Base-by-base conservation (phyloP, 2,113 vertebrate genomes). In the Scophthalmus maximus region DNA sequence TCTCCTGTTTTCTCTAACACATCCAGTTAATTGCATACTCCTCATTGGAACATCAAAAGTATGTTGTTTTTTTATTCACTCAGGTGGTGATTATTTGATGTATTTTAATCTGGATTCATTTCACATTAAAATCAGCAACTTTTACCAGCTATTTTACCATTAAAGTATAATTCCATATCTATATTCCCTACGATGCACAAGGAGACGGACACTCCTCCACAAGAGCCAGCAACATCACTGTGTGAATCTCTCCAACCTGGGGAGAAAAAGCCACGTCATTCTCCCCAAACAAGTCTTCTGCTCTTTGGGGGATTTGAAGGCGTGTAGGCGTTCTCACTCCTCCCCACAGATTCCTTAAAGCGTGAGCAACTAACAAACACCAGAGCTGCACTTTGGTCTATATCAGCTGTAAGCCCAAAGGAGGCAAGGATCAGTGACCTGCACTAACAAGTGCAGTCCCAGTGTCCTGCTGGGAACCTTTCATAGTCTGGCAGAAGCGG, bases 391-490 rank as follows among this genome's bases (percentile, higher is more conserved):
- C 62, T 81, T 77, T 61, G 59, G 62, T 72, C 71, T 69, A 25
- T 30, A 71, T 29, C 32, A 65, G 63, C 67, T 56, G 23, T 56
- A 59, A 82, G 56, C 81, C 80, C 62, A 68, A 51, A 75, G 80
- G 82, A 78, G 53, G 29, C 56, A n/a, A 56, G 73, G 73, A 73
- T 87, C 68, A 75, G 58, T 56, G 76, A 85, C 84, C 60, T 68
- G 63, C 52, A 55, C 77, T 83, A 86, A 85, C 69, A 78, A 78
- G 80, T 55, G 60, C 65, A 51, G 34, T 50, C 14, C 65, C 25
- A 17, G 65, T 60, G 79, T 76, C 90, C 69, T 84, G 77, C 64
- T 82, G 82, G 73, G 77, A 84, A 46, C 50, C 58, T 79, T 79
- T 82, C 63, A 71, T 76, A 50, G 32, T 81, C 58, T 66, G 59